Base-by-base conservation (phyloP, 2,888 invertebrate genomes). In the Acronicta alni region DNA sequence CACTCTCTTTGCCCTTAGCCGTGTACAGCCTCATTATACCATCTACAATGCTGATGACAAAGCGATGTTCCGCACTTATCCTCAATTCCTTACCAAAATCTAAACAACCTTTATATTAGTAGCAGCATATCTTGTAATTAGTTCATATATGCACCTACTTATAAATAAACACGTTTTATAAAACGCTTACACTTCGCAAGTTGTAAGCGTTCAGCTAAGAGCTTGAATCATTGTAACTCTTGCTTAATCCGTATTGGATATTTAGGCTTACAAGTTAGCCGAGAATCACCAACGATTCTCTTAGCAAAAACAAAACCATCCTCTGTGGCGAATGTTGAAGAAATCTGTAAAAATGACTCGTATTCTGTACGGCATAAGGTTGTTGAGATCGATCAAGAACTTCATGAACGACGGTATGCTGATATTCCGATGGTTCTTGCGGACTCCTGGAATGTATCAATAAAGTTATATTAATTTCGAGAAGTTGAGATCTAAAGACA, bases 291-390 rank as follows among this genome's bases (percentile, higher is more conserved):
- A 26, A 44, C 43, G 38, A 45, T 45, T 43, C 35, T 9, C 41
- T 90, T 79, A 94, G 75, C 94, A 94, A 79, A 89, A 94, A 82
- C 90, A 91, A 80, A 94, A 94, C 94, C 94, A 94, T 23, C 90
- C 91, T 46, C 94, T 86, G 57, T 93, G 91, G 38, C 87, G 83
- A 39, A 89, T 91, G 70, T 91, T 94, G 64, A 93, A 93, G 79
- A 94, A 94, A 68, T 94, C 94, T 0, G 84, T 85, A 53, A 93
- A 89, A 72, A 94, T 90, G 49, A 92, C 86, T 72, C 90, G 86
- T 89, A 94, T 87, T 69, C 88, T 87, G 76, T 91, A 88, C 0
- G 94, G 94, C 86, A 94, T 82, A 67, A 93, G 85, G 77, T 90
- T 90, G 84, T 84, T 84, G 10, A 93, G 67, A 39, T 86, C 82